These are phyloP conservation scores for Gasterosteus aculeatus DNA, from an alignment of 2,113 vertebrate genomes.

Conservation along the genomic window DNA sequence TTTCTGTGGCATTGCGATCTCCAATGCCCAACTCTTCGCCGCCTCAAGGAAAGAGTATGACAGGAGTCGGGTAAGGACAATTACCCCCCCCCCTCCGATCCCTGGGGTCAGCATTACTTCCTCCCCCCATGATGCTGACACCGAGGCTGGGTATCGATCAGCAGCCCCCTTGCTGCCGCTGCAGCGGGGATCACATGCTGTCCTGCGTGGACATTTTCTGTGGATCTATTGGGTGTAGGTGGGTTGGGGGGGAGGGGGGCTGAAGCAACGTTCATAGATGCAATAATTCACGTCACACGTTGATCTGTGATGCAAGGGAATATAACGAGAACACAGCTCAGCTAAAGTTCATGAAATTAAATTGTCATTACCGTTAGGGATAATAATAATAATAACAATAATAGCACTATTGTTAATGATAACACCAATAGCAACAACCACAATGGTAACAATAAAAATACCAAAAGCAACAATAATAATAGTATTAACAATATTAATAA, in stretches of 20 bases:
- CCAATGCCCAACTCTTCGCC: slow-evolving; percentile 96
- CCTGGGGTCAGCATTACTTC: slow-evolving; percentile 52
- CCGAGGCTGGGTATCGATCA: slow-evolving; percentile 72
- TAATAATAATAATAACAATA: slow-evolving; percentile 48
- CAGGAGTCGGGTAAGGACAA: slow-evolving; percentile 92
- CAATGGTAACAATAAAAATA: slow-evolving; percentile 50
- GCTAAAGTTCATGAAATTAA: slow-evolving; percentile 54
- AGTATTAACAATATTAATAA: slow-evolving; percentile 47
- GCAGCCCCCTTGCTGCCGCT: slow-evolving; percentile 65
- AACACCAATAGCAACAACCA: too few species aligned
- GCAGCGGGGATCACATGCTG: slow-evolving; percentile 63
- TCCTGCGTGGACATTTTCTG: slow-evolving; percentile 58
- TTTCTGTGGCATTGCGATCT: slow-evolving; percentile 98
- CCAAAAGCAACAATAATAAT: slow-evolving; percentile 53
- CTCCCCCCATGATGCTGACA: slow-evolving; percentile 64
- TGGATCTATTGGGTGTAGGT: not conserved
- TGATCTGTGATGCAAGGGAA: slow-evolving; percentile 69
- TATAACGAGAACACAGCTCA: slow-evolving; percentile 65
- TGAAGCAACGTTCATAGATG: slow-evolving; percentile 55
- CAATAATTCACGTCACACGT: slow-evolving; percentile 73
- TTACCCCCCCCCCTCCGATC: slow-evolving; percentile 26
- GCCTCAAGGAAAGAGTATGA: slow-evolving; percentile 98
- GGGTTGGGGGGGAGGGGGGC: slow-evolving; percentile 40
- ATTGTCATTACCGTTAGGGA: slow-evolving; percentile 52
- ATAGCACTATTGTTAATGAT: not conserved